Base-by-base conservation (phyloP, 2,888 invertebrate genomes). In the Rutpela maculata region DNA sequence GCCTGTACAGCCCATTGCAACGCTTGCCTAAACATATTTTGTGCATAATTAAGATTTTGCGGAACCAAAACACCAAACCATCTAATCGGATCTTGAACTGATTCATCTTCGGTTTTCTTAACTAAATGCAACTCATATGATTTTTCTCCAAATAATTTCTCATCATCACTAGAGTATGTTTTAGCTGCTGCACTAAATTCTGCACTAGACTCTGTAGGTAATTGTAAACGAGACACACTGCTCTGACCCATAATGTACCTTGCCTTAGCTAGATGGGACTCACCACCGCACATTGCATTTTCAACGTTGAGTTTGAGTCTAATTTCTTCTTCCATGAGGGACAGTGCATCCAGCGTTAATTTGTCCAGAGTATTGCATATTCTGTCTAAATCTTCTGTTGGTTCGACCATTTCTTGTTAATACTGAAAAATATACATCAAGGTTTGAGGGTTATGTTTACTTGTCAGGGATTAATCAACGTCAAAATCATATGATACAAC, bases 61-160 rank as follows among this genome's bases (percentile, higher is more conserved):
- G 97, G 97, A 0, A 97, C 95, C 50, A 98, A 89, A 56, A 96
- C 93, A 12, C 97, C 97, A 90, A 97, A 98, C 97, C 97, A 97
- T 80, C 93, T 93, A 38, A 97, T 88, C 0, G 97, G 97, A 88
- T 97, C 93, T 31, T 86, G 85, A 71, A 86, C 82, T 65, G 85
- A 86, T 62, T 85, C 55, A 87, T 89, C 89, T 84, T 90, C 85
- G 63, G 10, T 86, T 82, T 82, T 84, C 82, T 81, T 89, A 78
- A 79, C 85, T 78, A 78, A 75, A 19, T 87, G 84, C 17, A 90
- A 79, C 59, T 91, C 90, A 85, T 85, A 86, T 5, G 80, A 69
- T 38, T 85, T 84, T 67, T 84, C 74, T 7, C 82, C 84, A 17
- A 84, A 84, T 6, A 83, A 62, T 26, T 78, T 75, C 69, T 90